Evolutionary conservation across 2,113 vertebrate species (phyloP).

Genomic region (Naja naja): DNA sequence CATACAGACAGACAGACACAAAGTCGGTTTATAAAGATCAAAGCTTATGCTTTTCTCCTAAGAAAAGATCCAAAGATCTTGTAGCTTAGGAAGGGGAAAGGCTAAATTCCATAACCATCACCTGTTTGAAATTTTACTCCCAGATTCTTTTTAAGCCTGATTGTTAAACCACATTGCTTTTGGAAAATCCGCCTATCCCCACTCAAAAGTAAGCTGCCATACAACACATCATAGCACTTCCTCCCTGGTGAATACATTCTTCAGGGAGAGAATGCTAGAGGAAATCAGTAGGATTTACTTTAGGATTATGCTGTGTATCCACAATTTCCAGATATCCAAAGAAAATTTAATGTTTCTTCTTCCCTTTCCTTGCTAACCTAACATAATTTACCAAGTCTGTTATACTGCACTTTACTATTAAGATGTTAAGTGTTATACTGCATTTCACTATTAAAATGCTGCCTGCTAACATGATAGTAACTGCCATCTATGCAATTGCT

Average conservation of each 20-base stretch:
- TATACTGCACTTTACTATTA: background rate
- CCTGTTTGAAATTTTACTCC: background rate
- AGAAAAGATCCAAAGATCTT: background rate
- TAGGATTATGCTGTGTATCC: background rate
- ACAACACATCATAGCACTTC: background rate
- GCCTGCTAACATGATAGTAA: background rate
- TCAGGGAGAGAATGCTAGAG: background rate
- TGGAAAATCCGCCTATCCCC: background rate
- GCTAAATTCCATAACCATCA: background rate
- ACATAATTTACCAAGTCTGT: background rate
- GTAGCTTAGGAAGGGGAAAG: background rate
- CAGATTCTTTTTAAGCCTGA: background rate
- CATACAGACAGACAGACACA: background rate
- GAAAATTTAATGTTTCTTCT: background rate
- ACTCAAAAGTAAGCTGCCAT: background rate
- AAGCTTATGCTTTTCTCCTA: background rate
- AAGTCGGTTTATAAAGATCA: background rate
- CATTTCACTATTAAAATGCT: background rate
- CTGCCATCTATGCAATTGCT: background rate
- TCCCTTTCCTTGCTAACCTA: background rate
- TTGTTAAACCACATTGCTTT: background rate
- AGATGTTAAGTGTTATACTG: background rate
- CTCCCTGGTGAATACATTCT: background rate
- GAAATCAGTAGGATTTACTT: background rate
- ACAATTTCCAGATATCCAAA: background rate